Percentiles rank a stretch among this genome's conserved stretches.
Conservation (phyloP, 2,888 invertebrate genomes). For the Drosophila pseudotakahashii region DNA sequence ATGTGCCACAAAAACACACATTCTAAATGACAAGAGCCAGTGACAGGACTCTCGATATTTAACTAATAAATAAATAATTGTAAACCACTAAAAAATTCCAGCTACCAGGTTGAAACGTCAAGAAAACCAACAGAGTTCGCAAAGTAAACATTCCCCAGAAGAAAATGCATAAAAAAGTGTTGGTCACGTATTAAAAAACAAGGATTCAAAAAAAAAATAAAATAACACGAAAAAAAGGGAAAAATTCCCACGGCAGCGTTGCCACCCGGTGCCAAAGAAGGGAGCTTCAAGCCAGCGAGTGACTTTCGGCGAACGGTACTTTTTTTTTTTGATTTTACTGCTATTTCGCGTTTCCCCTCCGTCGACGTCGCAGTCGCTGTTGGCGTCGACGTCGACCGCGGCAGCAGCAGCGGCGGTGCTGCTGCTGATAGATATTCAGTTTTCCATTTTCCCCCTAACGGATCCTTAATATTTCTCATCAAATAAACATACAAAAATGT, state of each 20-base stretch:
- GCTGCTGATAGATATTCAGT: background rate
- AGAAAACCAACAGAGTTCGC: background rate
- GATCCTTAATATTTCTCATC: background rate
- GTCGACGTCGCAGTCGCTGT: slow-evolving; percentile 1
- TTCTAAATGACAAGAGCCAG: background rate
- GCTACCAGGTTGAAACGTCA: background rate
- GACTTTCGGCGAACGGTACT: slow-evolving; percentile 29
- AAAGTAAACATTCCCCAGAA: slow-evolving; percentile 20
- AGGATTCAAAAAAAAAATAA: background rate
- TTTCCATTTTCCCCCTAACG: background rate
- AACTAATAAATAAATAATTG: background rate
- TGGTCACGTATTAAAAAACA: too few species aligned
- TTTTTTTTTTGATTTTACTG: slow-evolving; percentile 19
- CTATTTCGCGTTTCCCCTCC: slow-evolving; percentile 2
- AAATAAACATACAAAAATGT: slow-evolving; percentile 4
- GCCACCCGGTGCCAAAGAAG: slow-evolving; percentile 28
- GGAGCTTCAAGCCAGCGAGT: slow-evolving; percentile 31
- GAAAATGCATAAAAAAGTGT: background rate
- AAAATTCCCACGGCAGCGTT: slow-evolving; percentile 21
- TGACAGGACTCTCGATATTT: slow-evolving; percentile 3
- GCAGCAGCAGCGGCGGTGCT: slow-evolving; percentile 1
- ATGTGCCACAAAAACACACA: slow-evolving; percentile 5
- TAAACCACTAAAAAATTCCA: slow-evolving; percentile 5
- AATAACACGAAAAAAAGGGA: background rate
- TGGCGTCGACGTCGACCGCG: slow-evolving; percentile 1